Conservation (phyloP, 1,140 invertebrate species). For the Megalopta genalis region DNA sequence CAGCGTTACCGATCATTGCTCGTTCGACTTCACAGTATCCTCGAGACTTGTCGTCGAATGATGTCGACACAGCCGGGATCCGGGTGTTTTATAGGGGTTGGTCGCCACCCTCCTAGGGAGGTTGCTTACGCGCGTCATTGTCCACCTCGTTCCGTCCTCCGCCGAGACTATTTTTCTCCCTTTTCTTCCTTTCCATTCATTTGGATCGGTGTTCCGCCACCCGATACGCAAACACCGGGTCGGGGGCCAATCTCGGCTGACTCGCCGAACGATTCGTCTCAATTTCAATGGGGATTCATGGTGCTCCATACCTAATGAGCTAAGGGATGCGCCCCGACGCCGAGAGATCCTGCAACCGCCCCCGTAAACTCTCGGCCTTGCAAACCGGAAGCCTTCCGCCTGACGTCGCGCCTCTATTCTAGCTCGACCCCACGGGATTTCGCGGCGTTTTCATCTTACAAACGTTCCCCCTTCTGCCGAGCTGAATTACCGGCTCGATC, state of each 20-base stretch:
- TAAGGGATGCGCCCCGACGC: neutral
- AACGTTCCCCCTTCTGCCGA: neutral
- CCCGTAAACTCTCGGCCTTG: neutral
- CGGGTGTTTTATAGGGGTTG: slow-evolving; percentile 66
- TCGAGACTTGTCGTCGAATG: slow-evolving; percentile 52
- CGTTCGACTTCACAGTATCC: slow-evolving; percentile 32
- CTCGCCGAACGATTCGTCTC: slow-evolving; percentile 72
- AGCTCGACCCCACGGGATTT: slow-evolving; percentile 10
- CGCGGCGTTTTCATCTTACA: neutral
- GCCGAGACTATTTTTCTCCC: slow-evolving; percentile 30
- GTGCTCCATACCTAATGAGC: slow-evolving; percentile 74
- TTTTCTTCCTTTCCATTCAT: slow-evolving; percentile 19
- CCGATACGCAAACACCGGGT: slow-evolving; percentile 28
- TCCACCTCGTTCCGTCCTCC: neutral
- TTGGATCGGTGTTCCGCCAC: too few relatives aligned
- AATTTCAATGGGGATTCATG: slow-evolving; percentile 70
- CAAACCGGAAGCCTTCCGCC: neutral
- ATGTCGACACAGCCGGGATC: slow-evolving; percentile 32
- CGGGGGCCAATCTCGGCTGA: slow-evolving; percentile 38
- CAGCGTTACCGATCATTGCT: slow-evolving; percentile 36
- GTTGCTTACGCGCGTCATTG: slow-evolving; percentile 10
- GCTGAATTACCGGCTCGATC: too few relatives aligned
- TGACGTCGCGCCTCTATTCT: neutral
- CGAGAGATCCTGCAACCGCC: neutral
- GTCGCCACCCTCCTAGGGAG: neutral